Evolutionary conservation across 2,888 invertebrate genomes (phyloP), one percentile per base, ranked within the genome.

Genomic region (Cataglyphis altisquamis): DNA sequence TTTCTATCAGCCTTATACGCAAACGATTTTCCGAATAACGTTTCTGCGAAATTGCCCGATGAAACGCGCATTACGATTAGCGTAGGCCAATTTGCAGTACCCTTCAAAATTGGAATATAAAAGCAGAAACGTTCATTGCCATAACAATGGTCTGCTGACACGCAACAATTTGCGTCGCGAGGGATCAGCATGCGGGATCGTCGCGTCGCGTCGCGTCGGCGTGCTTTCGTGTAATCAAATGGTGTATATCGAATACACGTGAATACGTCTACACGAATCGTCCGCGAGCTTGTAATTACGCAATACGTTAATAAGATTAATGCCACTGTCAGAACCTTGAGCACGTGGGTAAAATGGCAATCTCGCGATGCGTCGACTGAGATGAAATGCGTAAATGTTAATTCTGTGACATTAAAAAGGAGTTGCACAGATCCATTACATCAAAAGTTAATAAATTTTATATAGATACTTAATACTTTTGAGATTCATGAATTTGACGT

Each of bases 91-190:
- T 88, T 88, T 88, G 86, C 77, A 45, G 84, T 73, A 82, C 77
- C 83, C 62, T 89, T 82, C 64, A 87, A 89, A 89, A 87, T 89
- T 86, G 85, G 85, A 86, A 84, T 87, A 89, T 89, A 86, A 85
- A 86, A 84, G 85, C 82, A 83, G 86, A 83, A 87, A 85, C 87
- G 83, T 82, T 86, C 89, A 87, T 89, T 89, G 86, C 87, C 87
- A 86, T 85, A 87, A 89, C 89, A 89, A 89, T 89, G 89, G 87
- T 84, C 78, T 66, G 60, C 29, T 83, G 85, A 84, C 89, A 89
- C 87, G 89, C 89, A 87, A 89, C 89, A 84, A 87, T 87, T 87
- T 81, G 84, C 86, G 86, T 87, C 85, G 84, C 86, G 86, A 78
- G 84, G 89, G 86, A 87, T 89, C 89, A 85, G 86, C 70, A 60